Percentiles rank a stretch among this genome's conserved stretches.
phyloP scores from a whole-genome alignment of 2,113 vertebrate species.

The Misgurnus anguillicaudatus region DNA sequence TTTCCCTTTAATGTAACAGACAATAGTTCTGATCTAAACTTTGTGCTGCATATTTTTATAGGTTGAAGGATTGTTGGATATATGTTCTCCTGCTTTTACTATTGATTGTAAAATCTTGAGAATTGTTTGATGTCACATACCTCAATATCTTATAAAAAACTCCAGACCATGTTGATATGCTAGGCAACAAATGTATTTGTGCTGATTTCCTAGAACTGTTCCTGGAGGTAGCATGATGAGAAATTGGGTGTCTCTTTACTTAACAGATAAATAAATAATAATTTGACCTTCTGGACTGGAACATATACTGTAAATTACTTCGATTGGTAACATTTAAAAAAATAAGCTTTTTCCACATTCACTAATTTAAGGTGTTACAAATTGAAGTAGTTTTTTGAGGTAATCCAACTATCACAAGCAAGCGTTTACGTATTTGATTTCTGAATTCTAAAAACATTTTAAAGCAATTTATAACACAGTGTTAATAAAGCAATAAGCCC shows the following conservation, averaged over 20 bases:
- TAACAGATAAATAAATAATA: no score
- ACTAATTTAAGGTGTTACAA: no score
- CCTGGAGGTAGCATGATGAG: neutral
- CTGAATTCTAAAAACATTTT: no score
- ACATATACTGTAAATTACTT: no score
- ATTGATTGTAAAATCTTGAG: neutral
- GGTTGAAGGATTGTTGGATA: slow-evolving; percentile 1
- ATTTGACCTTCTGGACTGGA: no score
- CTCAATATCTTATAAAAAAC: neutral
- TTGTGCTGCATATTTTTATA: neutral
- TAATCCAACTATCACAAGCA: no score
- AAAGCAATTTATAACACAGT: no score
- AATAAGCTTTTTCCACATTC: no score
- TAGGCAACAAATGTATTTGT: neutral
- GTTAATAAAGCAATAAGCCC: no score
- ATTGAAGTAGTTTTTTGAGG: no score
- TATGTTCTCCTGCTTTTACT: slow-evolving; percentile 2
- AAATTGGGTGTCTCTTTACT: neutral
- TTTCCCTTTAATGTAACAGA: slow-evolving; percentile 10
- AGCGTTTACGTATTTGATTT: no score
- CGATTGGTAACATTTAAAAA: no score
- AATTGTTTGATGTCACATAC: neutral
- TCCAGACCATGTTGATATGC: neutral
- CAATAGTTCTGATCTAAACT: slow-evolving; percentile 12
- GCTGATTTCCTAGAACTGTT: neutral